A percentile compares a stretch with the other conserved stretches of the same genome.
These are phyloP conservation scores for Thera obeliscata DNA, from an alignment of 2,888 invertebrate genomes.

Conservation along the genomic window DNA sequence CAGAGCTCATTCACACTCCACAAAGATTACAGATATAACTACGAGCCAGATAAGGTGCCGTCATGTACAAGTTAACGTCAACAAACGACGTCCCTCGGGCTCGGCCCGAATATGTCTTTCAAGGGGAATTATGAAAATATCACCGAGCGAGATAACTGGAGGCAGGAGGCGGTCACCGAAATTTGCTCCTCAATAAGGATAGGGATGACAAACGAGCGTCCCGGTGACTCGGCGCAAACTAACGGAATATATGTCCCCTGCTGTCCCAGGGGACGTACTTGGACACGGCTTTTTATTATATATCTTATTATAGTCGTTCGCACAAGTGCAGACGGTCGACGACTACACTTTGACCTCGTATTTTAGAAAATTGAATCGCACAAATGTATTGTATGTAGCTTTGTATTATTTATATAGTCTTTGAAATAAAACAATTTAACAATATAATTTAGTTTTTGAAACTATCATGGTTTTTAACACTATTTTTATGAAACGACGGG, in stretches of 20 bases:
- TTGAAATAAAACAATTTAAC: too few relatives aligned
- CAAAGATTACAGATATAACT: constrained; percentile 27
- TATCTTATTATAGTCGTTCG: constrained; percentile 45
- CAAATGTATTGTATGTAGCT: too few relatives aligned
- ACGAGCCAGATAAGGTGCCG: constrained; percentile 32
- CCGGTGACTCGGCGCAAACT: constrained; percentile 67
- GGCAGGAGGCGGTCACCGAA: constrained; percentile 62
- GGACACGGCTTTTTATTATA: constrained; percentile 53
- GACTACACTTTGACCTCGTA: constrained; percentile 10
- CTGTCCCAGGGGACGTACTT: constrained; percentile 48
- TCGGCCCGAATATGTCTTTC: constrained; percentile 50
- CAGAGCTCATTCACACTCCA: not conserved
- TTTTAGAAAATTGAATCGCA: constrained; percentile 12
- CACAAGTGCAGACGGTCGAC: constrained; percentile 16
- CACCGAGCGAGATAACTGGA: constrained; percentile 59
- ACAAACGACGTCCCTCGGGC: constrained; percentile 41
- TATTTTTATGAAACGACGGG: too few relatives aligned
- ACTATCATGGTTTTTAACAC: too few relatives aligned
- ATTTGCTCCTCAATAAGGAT: constrained; percentile 66
- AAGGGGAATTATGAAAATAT: constrained; percentile 68
- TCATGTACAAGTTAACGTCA: constrained; percentile 40
- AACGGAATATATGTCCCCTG: constrained; percentile 59
- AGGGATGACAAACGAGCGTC: constrained; percentile 68
- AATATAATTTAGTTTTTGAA: too few relatives aligned
- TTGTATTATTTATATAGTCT: too few relatives aligned